Conservation (phyloP, 1,140 invertebrate genomes). For the Zaprionus tsacasi region DNA sequence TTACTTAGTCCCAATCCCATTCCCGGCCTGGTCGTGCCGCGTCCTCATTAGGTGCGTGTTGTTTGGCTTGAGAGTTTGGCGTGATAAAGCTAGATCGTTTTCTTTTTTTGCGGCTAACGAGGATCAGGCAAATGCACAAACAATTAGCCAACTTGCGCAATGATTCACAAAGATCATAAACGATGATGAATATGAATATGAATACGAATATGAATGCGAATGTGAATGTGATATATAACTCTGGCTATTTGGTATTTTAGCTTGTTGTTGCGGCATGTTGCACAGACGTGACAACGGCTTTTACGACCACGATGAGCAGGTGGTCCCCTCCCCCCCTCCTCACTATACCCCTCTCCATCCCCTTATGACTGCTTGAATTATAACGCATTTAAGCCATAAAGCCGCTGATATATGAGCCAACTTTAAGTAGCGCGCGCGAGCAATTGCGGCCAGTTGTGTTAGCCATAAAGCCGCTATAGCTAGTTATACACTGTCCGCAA, state of each 20-base stretch:
- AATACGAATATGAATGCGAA: not conserved
- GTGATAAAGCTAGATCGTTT: not conserved
- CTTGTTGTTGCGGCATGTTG: slow-evolving; percentile 14
- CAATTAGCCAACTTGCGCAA: slow-evolving; percentile 14
- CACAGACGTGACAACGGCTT: slow-evolving; percentile 63
- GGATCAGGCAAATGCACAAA: slow-evolving; percentile 9
- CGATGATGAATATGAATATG: not conserved
- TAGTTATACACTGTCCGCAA: slow-evolving; percentile 2
- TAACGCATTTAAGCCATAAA: slow-evolving; percentile 73
- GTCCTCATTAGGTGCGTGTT: slow-evolving; percentile 64
- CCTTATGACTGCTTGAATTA: slow-evolving; percentile 60
- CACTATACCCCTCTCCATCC: no score
- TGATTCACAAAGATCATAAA: not conserved
- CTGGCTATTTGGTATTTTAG: slow-evolving; percentile 1
- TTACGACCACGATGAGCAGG: slow-evolving; percentile 35
- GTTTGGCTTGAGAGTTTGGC: slow-evolving; percentile 11
- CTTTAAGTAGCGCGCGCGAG: slow-evolving; percentile 71
- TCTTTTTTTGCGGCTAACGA: slow-evolving; percentile 18
- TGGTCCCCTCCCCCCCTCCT: slow-evolving; percentile 28
- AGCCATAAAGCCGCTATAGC: slow-evolving; percentile 30
- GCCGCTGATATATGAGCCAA: slow-evolving; percentile 63
- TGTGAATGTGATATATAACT: not conserved
- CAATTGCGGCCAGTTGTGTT: slow-evolving; percentile 48
- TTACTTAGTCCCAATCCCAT: slow-evolving; percentile 5
- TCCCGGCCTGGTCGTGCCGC: slow-evolving; percentile 54